Percentiles rank a stretch among this genome's conserved stretches.
These are phyloP conservation scores for Clarias batrachus DNA, from an alignment of 2,113 vertebrate genomes.

Conservation along the genomic window DNA sequence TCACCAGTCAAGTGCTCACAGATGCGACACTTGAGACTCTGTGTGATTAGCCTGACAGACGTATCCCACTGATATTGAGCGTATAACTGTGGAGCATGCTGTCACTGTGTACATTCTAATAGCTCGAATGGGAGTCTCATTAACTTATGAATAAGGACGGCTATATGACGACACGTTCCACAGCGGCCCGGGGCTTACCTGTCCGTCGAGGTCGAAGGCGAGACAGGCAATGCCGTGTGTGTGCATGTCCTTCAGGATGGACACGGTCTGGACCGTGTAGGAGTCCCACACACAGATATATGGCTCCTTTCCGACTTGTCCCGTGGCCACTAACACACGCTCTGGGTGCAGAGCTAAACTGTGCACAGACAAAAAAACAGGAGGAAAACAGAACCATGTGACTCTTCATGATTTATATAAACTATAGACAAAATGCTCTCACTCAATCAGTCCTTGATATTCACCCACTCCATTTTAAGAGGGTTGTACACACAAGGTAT, in stretches of 20 bases:
- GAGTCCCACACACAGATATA: slow-evolving; percentile 98
- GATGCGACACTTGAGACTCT: slow-evolving; percentile 54
- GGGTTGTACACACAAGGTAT: neutral
- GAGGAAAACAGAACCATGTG: neutral
- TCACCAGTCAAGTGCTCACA: slow-evolving; percentile 54
- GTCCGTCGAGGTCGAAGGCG: slow-evolving; percentile 94
- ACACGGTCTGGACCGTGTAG: slow-evolving; percentile 91
- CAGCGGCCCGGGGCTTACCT: slow-evolving; percentile 75
- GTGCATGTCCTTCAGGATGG: slow-evolving; percentile 91
- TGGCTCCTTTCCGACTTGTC: slow-evolving; percentile 97
- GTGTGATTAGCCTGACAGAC: slow-evolving; percentile 41
- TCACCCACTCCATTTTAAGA: neutral
- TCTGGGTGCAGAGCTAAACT: slow-evolving; percentile 97
- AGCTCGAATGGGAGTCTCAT: neutral
- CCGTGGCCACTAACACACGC: slow-evolving; percentile 92
- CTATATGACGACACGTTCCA: neutral
- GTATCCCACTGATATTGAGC: slow-evolving; percentile 8
- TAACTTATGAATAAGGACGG: neutral
- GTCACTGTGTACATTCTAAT: neutral
- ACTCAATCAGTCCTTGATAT: neutral
- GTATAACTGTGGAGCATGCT: neutral
- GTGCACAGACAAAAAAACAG: slow-evolving; percentile 47
- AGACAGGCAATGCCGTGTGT: slow-evolving; percentile 94
- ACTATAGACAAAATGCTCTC: neutral
- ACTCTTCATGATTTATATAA: neutral